Evolutionary conservation across 2,113 vertebrate species (phyloP).

Genomic region (Oenanthe oenanthe): DNA sequence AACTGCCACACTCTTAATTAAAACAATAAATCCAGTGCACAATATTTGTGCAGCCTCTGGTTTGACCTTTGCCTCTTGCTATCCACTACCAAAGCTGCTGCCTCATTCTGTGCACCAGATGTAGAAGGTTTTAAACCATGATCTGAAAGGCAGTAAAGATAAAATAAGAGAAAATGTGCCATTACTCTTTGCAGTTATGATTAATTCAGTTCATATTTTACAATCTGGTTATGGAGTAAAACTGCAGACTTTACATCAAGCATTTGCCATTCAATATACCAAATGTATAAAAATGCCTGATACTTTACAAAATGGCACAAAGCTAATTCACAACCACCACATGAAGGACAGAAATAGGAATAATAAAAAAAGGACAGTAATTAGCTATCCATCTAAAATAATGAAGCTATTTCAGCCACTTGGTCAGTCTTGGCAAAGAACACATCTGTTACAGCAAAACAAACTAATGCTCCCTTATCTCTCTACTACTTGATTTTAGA

Average conservation of each 20-base stretch:
- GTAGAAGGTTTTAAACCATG: slow-evolving; percentile 82
- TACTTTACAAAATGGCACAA: slow-evolving; percentile 73
- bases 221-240: slow-evolving; percentile 86
- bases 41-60: slow-evolving; percentile 86
- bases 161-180: slow-evolving; percentile 85
- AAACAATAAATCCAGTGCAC: slow-evolving; percentile 91
- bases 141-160: slow-evolving; percentile 86
- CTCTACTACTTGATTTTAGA: slow-evolving; percentile 36
- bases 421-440: slow-evolving; percentile 65
- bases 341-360: slow-evolving; percentile 61
- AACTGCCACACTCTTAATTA: slow-evolving; percentile 91
- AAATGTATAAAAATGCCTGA: slow-evolving; percentile 81
- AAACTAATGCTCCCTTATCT: neutral
- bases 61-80: slow-evolving; percentile 87
- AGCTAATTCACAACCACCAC: slow-evolving; percentile 68
- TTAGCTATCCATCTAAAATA: slow-evolving; percentile 66
- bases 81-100: slow-evolving; percentile 81
- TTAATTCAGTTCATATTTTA: slow-evolving; percentile 94
- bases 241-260: slow-evolving; percentile 86
- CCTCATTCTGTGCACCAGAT: slow-evolving; percentile 78
- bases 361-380: slow-evolving; percentile 62
- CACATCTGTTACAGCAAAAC: neutral
- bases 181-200: slow-evolving; percentile 86
- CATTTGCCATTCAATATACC: slow-evolving; percentile 79
- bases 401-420: slow-evolving; percentile 29